Evolutionary conservation across 37 sponge, comb jelly and placozoan species (phyloP).

Genomic region (Eunapius fragilis): DNA sequence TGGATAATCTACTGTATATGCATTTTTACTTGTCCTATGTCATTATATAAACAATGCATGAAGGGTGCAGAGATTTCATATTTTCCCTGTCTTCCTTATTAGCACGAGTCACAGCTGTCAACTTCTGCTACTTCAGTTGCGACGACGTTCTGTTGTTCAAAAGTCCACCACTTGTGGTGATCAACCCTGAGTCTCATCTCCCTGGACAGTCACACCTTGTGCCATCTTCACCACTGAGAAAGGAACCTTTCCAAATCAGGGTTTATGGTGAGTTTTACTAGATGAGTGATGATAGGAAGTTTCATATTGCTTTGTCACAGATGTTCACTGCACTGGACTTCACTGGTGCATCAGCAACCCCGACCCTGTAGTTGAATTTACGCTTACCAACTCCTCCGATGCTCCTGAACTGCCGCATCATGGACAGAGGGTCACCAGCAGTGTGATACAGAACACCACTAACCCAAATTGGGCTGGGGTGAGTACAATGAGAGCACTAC

Average conservation of each 20-base stretch:
- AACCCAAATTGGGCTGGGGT: not conserved
- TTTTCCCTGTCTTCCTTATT: not conserved
- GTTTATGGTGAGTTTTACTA: not conserved
- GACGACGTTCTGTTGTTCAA: not conserved
- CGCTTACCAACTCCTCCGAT: not conserved
- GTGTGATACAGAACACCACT: not conserved
- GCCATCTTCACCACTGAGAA: not conserved
- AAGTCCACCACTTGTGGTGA: not conserved
- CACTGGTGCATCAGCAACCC: not conserved
- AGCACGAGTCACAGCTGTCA: not conserved
- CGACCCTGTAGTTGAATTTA: not conserved
- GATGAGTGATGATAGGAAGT: not conserved
- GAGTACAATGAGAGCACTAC: not conserved
- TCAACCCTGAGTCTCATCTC: not conserved
- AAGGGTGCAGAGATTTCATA: not conserved
- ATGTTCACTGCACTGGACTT: not conserved
- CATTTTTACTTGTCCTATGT: too few species aligned
- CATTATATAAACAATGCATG: too few species aligned
- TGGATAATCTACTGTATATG: too few species aligned
- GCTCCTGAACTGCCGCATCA: not conserved
- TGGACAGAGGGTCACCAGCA: not conserved
- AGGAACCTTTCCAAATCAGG: not conserved
- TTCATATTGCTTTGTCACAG: not conserved
- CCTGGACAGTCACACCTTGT: not conserved
- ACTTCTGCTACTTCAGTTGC: conserved; percentile 51